Base-by-base conservation (phyloP, 2,888 invertebrate genomes). In the Drosophila kanekoi region DNA sequence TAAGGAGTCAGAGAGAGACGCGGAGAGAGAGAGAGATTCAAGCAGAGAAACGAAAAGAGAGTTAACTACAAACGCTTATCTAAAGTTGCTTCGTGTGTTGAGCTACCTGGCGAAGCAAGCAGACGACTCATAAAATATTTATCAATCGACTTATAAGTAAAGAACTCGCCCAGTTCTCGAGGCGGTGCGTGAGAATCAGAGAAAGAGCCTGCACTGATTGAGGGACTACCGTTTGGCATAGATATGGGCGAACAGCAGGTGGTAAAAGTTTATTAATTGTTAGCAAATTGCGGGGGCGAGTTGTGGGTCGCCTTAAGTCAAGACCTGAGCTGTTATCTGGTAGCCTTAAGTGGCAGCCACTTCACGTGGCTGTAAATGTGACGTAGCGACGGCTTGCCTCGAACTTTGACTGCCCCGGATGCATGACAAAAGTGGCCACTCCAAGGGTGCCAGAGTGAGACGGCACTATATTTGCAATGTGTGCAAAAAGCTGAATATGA, bases 181-280 rank as follows among this genome's bases (percentile, higher is more conserved):
- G 41, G 51, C 40, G 58, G 41, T 57, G 40, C n/a, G n/a, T 37
- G 37, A 37, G 37, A 52, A 77, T 70, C 73, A 69, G 14, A 41
- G 57, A 23, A 23, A 45, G 11, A 48, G 40, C n/a, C 13, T 16
- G 49, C 52, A 40, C 52, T 62, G 76, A 71, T 75, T 76, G 53
- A 54, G 40, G 9, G 44, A 18, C 56, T 58, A 20, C 45, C 18
- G 52, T 20, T 48, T 32, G 37, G 23, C 38, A 8, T 35, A 57
- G 75, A 78, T 80, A 81, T 61, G 58, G 47, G n/a, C 54, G 28
- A 35, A 47, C 40, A 41, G 54, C 40, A 41, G 40, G 57, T 57
- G 53, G 41, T 69, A 60, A 63, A 74, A 65, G 48, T 80, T 78
- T 82, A 85, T 85, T 85, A 82, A 82, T 82, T 67, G 78, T 51